phyloP scores from a whole-genome alignment of 2,113 vertebrate species.

The Albula goreensis region DNA sequence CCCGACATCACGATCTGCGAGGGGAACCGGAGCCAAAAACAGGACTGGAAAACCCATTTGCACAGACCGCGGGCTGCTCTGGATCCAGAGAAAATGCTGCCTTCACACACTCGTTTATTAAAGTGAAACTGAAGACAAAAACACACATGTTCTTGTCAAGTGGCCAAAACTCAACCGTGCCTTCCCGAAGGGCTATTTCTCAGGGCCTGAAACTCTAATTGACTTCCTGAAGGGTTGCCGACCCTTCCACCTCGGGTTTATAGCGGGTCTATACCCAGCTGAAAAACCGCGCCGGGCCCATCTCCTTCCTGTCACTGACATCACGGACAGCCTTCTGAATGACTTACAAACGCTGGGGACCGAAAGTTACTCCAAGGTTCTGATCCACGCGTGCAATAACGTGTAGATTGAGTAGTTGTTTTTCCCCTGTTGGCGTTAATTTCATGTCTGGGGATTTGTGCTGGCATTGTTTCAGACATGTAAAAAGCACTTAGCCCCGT shows the following conservation, averaged over 20 bases:
- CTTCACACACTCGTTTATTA: background rate
- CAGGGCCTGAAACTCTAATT: background rate
- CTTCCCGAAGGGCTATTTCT: background rate
- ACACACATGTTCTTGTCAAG: conserved; percentile 3
- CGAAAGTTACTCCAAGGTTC: background rate
- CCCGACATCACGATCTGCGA: background rate
- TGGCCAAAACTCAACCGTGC: background rate
- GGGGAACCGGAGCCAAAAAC: background rate
- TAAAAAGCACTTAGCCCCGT: background rate
- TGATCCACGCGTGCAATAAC: background rate
- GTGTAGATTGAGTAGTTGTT: background rate
- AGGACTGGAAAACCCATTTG: conserved; percentile 15
- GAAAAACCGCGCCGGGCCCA: background rate
- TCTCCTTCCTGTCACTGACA: background rate
- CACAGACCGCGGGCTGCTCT: background rate
- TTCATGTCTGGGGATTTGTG: background rate
- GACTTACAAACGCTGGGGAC: background rate
- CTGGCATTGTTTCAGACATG: background rate
- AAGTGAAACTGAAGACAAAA: conserved; percentile 7
- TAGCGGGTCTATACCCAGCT: background rate
- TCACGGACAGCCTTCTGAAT: background rate
- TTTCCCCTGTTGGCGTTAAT: background rate
- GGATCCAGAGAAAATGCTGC: background rate
- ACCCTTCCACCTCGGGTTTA: background rate
- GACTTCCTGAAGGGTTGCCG: background rate